A percentile compares a stretch with the other conserved stretches of the same genome.
These are phyloP conservation scores for Cygnus atratus DNA, from an alignment of 2,113 vertebrate species.

Conservation along the genomic window DNA sequence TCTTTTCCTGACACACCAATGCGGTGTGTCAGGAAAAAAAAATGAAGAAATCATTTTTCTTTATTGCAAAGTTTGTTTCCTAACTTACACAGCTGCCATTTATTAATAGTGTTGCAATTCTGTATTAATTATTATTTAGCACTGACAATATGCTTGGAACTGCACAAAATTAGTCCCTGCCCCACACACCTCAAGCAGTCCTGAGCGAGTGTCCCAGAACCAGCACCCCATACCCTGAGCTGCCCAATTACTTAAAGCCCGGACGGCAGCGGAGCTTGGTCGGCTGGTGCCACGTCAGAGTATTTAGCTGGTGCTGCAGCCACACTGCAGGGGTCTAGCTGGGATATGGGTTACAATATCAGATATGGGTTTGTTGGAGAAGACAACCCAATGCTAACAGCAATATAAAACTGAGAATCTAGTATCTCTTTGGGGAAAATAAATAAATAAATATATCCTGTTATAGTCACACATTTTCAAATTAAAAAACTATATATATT, in stretches of 20 bases:
- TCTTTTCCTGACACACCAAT: background rate
- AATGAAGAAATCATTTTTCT: background rate
- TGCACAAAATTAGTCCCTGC: conserved; percentile 1
- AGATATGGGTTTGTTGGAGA: background rate
- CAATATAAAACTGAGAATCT: background rate
- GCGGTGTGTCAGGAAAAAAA: background rate
- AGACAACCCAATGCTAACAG: background rate
- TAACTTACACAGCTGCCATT: background rate
- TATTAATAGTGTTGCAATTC: conserved; percentile 44
- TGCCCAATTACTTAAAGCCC: background rate
- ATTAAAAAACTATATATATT: background rate
- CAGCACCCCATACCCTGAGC: background rate
- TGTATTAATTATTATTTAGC: conserved; percentile 37
- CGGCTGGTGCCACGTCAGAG: background rate
- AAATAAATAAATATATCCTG: background rate
- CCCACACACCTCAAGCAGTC: background rate
- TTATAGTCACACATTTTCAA: background rate
- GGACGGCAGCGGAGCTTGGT: background rate
- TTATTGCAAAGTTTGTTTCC: conserved; percentile 30
- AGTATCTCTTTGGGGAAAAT: background rate
- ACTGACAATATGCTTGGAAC: background rate
- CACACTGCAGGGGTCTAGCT: background rate
- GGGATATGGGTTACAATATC: background rate
- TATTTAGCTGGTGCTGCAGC: background rate
- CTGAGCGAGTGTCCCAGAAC: background rate